Percentiles rank a stretch among this genome's conserved stretches.
Evolutionary conservation across 2,888 invertebrate species (phyloP).

Genomic region (Salticus scenicus): DNA sequence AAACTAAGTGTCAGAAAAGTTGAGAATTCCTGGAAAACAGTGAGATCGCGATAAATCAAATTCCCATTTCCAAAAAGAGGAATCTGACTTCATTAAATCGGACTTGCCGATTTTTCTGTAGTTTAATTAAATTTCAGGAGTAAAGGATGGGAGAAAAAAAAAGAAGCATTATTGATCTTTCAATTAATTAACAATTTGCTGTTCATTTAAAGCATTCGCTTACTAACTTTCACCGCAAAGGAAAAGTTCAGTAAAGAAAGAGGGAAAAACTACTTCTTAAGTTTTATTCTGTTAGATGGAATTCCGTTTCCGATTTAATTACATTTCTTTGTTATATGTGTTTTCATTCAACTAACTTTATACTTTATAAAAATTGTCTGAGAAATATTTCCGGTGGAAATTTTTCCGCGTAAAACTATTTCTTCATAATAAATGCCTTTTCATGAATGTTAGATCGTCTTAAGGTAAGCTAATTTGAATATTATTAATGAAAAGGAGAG

Average conservation of each 20-base stretch:
- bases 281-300: background rate
- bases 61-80: slow-evolving; percentile 10
- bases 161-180: slow-evolving; percentile 28
- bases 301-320: background rate
- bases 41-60: slow-evolving; percentile 30
- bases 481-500: no score
- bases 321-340: background rate
- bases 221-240: background rate
- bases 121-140: slow-evolving; percentile 44
- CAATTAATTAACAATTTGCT: slow-evolving; percentile 49
- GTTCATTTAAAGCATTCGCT: slow-evolving; percentile 8
- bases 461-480: no score
- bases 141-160: background rate
- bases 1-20: background rate
- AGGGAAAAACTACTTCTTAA: background rate
- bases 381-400: background rate
- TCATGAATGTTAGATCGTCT: background rate
- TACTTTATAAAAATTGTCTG: background rate
- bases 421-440: background rate
- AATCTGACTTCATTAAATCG: slow-evolving; percentile 20
- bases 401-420: background rate
- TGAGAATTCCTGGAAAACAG: background rate
- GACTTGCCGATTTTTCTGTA: slow-evolving; percentile 18
- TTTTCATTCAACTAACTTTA: background rate
- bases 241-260: background rate